Evolutionary conservation across 2,888 invertebrate genomes (phyloP).

Genomic region (Drosophila neotestacea): DNA sequence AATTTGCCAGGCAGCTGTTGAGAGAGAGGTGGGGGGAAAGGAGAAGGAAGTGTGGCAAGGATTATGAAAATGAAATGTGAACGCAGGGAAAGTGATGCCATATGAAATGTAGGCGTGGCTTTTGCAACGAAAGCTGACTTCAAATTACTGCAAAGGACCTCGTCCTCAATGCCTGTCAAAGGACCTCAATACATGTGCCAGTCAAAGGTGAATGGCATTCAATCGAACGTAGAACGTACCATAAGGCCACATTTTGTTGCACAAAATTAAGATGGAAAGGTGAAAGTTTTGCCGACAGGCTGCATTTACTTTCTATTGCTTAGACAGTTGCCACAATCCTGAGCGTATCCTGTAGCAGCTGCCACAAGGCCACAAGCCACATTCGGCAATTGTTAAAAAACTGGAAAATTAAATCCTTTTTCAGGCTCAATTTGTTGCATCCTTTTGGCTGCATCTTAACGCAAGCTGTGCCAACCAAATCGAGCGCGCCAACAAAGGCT

Average conservation of each 20-base stretch:
- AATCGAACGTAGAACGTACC: not conserved
- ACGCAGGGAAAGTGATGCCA: constrained; percentile 45
- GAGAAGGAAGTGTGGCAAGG: constrained; percentile 60
- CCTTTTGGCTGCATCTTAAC: constrained; percentile 54
- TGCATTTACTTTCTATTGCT: constrained; percentile 29
- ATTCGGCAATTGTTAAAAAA: constrained; percentile 56
- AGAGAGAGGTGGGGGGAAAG: not conserved
- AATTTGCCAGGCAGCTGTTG: constrained; percentile 33
- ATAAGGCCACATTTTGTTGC: constrained; percentile 44
- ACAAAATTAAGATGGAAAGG: constrained; percentile 48
- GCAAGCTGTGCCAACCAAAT: constrained; percentile 75
- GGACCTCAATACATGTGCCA: constrained; percentile 51
- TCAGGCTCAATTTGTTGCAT: constrained; percentile 84
- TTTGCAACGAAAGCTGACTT: constrained; percentile 64
- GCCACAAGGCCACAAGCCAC: constrained; percentile 58
- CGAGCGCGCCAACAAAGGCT: constrained; percentile 53
- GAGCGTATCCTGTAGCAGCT: constrained; percentile 45
- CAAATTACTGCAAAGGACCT: constrained; percentile 27
- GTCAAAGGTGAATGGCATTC: constrained; percentile 45
- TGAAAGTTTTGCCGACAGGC: constrained; percentile 58
- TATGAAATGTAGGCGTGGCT: constrained; percentile 38
- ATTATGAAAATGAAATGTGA: constrained; percentile 63
- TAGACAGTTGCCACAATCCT: constrained; percentile 33
- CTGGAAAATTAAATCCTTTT: constrained; percentile 83
- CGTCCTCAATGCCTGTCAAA: constrained; percentile 55